Evolutionary conservation across 2,797 vertebrate genomes (phyloP).

Genomic region (Halcyon badia): DNA sequence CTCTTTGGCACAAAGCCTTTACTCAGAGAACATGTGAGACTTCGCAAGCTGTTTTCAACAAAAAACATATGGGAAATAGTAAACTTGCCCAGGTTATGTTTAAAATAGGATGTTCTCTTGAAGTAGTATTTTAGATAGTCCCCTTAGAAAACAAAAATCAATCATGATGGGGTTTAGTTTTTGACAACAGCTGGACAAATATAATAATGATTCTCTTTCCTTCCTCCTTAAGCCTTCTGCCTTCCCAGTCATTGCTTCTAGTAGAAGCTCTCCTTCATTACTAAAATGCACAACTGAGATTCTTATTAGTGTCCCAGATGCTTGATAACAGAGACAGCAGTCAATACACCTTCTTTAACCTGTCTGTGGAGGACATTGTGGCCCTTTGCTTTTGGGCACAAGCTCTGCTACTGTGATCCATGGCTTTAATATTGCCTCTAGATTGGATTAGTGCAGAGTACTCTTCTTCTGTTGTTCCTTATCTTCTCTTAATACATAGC

Average conservation of each 20-base stretch:
- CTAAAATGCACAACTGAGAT: not conserved
- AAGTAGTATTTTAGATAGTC: not conserved
- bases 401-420: not conserved
- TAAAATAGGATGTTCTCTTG: constrained; percentile 21
- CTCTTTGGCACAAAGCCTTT: constrained; percentile 26
- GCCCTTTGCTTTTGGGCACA: not conserved
- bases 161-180: not conserved
- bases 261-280: not conserved
- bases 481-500: not conserved
- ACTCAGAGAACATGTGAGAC: not conserved
- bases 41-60: constrained; percentile 48
- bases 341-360: constrained; percentile 11
- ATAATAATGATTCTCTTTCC: not conserved
- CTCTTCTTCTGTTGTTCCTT: not conserved
- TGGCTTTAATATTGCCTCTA: not conserved
- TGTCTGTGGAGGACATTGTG: not conserved
- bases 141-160: constrained; percentile 23
- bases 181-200: not conserved
- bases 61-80: constrained; percentile 37
- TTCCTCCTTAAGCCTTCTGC: constrained; percentile 3
- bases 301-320: not conserved
- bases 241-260: not conserved
- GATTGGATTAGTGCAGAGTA: not conserved
- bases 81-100: constrained; percentile 40
- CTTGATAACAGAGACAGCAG: constrained; percentile 3